phyloP scores from a whole-genome alignment of 37 sponge, comb jelly and placozoan genomes.

The Ephydatia muelleri region DNA sequence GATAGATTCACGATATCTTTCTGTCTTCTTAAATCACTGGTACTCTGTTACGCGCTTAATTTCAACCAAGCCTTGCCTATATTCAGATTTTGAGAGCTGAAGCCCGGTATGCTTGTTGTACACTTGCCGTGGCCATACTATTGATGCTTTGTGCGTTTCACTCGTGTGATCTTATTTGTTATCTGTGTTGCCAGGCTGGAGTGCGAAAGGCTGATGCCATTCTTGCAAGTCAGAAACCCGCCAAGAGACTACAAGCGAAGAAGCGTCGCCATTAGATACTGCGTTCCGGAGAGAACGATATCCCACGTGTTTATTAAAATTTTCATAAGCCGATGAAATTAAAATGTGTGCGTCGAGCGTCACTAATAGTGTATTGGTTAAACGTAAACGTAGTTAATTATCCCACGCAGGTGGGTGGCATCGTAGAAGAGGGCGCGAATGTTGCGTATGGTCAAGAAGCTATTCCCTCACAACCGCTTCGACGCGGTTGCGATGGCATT shows the following conservation, averaged over 20 bases:
- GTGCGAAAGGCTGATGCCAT: slow-evolving; percentile 75
- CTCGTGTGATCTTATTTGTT: neutral
- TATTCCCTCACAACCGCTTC: slow-evolving; percentile 23
- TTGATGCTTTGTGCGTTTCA: neutral
- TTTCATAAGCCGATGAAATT: neutral
- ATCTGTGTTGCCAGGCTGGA: slow-evolving; percentile 43
- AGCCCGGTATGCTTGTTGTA: slow-evolving; percentile 7
- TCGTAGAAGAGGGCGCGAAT: slow-evolving; percentile 19
- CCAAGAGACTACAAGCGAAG: slow-evolving; percentile 28
- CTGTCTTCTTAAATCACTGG: too few species aligned
- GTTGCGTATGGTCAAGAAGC: slow-evolving; percentile 12
- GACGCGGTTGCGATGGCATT: slow-evolving; percentile 65
- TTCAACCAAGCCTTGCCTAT: slow-evolving; percentile 27
- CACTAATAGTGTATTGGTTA: neutral
- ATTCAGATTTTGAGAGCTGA: slow-evolving; percentile 84
- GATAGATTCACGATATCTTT: too few species aligned
- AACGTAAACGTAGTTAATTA: too few species aligned
- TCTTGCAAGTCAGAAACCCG: slow-evolving; percentile 56
- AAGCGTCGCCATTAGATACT: slow-evolving; percentile 10
- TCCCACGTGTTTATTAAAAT: neutral
- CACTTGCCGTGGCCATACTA: neutral
- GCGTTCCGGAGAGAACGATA: neutral
- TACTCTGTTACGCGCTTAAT: too few species aligned
- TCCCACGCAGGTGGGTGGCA: neutral
- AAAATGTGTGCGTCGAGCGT: neutral